phyloP scores from a whole-genome alignment of 2,888 invertebrate species.

The Megastigmus dorsalis region DNA sequence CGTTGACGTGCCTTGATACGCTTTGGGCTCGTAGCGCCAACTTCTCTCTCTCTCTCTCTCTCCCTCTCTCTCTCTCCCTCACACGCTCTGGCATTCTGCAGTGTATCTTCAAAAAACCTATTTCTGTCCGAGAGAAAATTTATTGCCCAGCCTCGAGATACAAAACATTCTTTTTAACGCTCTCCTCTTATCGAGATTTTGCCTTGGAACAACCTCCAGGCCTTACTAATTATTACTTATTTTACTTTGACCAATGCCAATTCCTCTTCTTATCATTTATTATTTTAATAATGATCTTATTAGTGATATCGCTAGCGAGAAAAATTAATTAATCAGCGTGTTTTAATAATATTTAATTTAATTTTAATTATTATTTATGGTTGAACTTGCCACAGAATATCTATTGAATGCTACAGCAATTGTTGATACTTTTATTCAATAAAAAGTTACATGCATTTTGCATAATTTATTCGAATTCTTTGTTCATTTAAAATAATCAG shows the following conservation, averaged over 20 bases:
- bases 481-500: too few species aligned
- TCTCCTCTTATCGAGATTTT: conserved; percentile 35
- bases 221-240: conserved; percentile 28
- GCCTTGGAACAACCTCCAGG: conserved; percentile 10
- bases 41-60: background rate
- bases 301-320: background rate
- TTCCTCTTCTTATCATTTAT: conserved; percentile 8
- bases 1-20: conserved; percentile 40
- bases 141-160: conserved; percentile 41
- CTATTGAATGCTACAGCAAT: background rate
- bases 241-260: background rate
- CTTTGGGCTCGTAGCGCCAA: conserved; percentile 33
- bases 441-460: too few species aligned
- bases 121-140: conserved; percentile 33
- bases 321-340: background rate
- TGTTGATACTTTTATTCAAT: background rate
- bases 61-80: conserved; percentile 28
- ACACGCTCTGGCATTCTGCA: background rate
- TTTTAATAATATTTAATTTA: background rate
- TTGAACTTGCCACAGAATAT: background rate
- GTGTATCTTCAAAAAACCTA: conserved; percentile 35
- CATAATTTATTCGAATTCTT: too few species aligned
- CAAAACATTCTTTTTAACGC: conserved; percentile 41
- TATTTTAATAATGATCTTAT: conserved; percentile 23
- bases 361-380: background rate